These are phyloP conservation scores for Cryptoblepharus egeriae DNA, from an alignment of 2,797 vertebrate species.

Conservation along the genomic window DNA sequence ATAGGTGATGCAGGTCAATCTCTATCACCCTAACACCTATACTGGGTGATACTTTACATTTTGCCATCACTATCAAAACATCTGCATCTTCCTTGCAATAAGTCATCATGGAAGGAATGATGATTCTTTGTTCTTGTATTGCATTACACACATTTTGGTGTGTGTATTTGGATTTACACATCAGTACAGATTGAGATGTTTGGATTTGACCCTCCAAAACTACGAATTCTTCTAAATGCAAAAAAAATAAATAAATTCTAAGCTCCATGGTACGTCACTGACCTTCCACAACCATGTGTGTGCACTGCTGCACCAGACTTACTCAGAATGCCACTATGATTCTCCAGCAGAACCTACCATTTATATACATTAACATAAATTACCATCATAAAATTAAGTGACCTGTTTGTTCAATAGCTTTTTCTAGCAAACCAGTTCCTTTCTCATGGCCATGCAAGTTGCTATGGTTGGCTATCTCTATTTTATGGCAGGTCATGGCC, in stretches of 20 bases:
- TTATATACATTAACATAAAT: no score
- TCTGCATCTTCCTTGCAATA: slow-evolving; percentile 61
- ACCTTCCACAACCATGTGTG: background rate
- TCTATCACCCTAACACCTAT: slow-evolving; percentile 67
- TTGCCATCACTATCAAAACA: slow-evolving; percentile 76
- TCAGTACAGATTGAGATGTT: background rate
- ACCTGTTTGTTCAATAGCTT: background rate
- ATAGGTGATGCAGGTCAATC: slow-evolving; percentile 71
- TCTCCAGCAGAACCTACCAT: background rate
- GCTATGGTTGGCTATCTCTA: background rate
- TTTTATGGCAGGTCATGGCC: background rate
- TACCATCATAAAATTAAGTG: no score
- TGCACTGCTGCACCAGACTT: background rate
- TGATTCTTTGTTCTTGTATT: background rate
- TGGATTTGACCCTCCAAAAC: background rate
- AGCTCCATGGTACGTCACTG: background rate
- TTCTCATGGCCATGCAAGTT: background rate
- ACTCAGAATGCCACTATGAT: background rate
- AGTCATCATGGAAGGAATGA: slow-evolving; percentile 19
- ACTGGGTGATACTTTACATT: slow-evolving; percentile 71
- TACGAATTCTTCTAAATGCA: no score
- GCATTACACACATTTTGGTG: slow-evolving; percentile 48
- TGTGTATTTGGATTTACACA: slow-evolving; percentile 9
- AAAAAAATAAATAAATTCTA: no score
- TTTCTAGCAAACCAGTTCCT: background rate